Percentiles rank a stretch among this genome's conserved stretches.
phyloP scores from a whole-genome alignment of 2,797 vertebrate genomes.

The Mustela erminea region DNA sequence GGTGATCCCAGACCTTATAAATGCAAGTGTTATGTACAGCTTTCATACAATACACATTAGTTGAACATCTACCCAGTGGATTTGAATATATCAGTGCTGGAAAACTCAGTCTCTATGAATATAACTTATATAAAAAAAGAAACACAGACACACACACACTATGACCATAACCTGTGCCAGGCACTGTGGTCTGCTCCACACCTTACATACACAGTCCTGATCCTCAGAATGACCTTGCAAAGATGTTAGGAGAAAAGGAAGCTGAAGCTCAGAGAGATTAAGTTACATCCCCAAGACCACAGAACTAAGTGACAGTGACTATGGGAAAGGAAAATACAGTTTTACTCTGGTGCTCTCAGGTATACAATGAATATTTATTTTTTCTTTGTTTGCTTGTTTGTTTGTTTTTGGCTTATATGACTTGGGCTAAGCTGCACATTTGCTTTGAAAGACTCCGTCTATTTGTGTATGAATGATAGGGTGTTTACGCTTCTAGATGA shows the following conservation, averaged over 20 bases:
- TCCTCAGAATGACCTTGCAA: background rate
- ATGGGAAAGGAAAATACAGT: background rate
- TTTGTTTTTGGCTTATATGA: accelerated
- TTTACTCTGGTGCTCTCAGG: background rate
- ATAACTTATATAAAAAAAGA: background rate
- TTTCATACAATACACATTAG: background rate
- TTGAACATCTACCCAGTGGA: background rate
- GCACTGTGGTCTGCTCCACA: background rate
- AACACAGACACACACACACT: background rate
- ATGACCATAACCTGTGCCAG: background rate
- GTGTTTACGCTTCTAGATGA: background rate
- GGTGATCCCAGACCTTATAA: background rate
- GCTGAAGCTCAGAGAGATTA: background rate
- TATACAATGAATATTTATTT: background rate
- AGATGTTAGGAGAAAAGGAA: slow-evolving; percentile 32
- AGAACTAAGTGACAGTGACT: background rate
- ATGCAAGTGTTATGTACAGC: background rate
- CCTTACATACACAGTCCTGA: background rate
- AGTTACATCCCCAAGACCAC: background rate
- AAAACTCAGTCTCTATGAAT: background rate
- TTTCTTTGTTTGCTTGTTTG: background rate
- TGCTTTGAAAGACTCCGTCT: background rate
- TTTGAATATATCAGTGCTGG: background rate
- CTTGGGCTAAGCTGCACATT: background rate
- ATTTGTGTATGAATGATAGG: background rate